A percentile compares a stretch with the other conserved stretches of the same genome.
Evolutionary conservation across 1,140 invertebrate genomes (phyloP).

Genomic region (Lycorma delicatula): DNA sequence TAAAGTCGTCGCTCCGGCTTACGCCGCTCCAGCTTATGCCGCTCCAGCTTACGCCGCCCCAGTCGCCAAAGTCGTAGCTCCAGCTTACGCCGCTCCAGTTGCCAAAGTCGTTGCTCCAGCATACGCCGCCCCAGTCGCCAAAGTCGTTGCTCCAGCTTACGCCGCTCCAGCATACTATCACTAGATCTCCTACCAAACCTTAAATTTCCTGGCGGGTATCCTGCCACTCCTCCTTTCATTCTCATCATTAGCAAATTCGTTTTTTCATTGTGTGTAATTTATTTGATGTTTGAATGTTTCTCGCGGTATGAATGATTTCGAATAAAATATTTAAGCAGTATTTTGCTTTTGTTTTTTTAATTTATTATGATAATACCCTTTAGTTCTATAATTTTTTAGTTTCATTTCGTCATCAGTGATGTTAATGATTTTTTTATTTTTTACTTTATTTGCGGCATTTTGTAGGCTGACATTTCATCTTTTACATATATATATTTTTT

Average conservation of each 20-base stretch:
- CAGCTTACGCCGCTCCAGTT: constrained; percentile 25
- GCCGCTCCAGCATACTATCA: constrained; percentile 40
- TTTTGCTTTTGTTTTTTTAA: no score
- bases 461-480: no score
- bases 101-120: constrained; percentile 12
- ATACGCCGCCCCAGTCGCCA: constrained; percentile 2
- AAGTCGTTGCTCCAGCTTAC: constrained; percentile 12
- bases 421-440: no score
- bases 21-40: constrained; percentile 21
- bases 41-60: constrained; percentile 13
- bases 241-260: neutral
- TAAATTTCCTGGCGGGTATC: constrained; percentile 14
- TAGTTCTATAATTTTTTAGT: no score
- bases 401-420: no score
- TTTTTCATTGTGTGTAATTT: neutral
- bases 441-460: no score
- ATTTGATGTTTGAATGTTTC: no score
- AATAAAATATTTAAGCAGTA: no score
- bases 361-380: no score
- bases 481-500: no score
- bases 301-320: no score
- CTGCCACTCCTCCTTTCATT: constrained; percentile 3
- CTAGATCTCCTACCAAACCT: neutral
- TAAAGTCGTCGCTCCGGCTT: constrained; percentile 16
- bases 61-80: constrained; percentile 14